Percentiles rank a stretch among this genome's conserved stretches.
Evolutionary conservation across 2,888 invertebrate species (phyloP).

Genomic region (Drosophila longiperda): DNA sequence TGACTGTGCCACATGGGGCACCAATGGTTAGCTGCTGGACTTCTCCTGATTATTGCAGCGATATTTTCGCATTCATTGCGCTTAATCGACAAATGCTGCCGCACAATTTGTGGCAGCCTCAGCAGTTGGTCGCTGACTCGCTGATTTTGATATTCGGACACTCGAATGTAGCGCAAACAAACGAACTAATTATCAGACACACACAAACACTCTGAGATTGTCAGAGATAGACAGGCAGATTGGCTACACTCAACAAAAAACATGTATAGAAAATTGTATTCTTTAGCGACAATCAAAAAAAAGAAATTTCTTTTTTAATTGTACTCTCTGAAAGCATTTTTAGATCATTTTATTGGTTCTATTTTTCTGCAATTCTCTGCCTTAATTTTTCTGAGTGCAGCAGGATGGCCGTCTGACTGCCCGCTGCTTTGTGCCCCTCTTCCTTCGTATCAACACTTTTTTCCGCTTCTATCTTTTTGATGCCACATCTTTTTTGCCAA

Average conservation of each 20-base stretch:
- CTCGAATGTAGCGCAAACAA: constrained; percentile 67
- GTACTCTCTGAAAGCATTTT: not conserved
- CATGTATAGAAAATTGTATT: not conserved
- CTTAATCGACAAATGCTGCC: constrained; percentile 78
- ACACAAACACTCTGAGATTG: constrained; percentile 26
- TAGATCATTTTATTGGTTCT: not conserved
- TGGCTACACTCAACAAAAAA: constrained; percentile 1
- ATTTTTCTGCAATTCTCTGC: not conserved
- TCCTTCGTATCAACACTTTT: constrained; percentile 57
- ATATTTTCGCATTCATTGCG: constrained; percentile 77
- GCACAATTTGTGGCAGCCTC: constrained; percentile 61
- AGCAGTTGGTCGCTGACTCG: constrained; percentile 67
- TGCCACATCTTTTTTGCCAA: constrained; percentile 51
- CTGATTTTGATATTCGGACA: constrained; percentile 53
- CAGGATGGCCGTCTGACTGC: constrained; percentile 21
- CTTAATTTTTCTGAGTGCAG: not conserved
- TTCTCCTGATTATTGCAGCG: constrained; percentile 69
- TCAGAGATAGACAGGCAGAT: constrained; percentile 14
- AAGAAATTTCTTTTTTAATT: not conserved
- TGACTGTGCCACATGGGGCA: constrained; percentile 50
- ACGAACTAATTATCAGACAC: constrained; percentile 75
- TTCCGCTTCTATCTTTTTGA: constrained; percentile 2
- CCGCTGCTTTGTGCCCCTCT: constrained; percentile 34
- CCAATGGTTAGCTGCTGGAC: constrained; percentile 49
- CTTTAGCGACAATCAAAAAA: not conserved